Base-by-base conservation (phyloP, 2,888 invertebrate genomes). In the Eupithecia exiguata region DNA sequence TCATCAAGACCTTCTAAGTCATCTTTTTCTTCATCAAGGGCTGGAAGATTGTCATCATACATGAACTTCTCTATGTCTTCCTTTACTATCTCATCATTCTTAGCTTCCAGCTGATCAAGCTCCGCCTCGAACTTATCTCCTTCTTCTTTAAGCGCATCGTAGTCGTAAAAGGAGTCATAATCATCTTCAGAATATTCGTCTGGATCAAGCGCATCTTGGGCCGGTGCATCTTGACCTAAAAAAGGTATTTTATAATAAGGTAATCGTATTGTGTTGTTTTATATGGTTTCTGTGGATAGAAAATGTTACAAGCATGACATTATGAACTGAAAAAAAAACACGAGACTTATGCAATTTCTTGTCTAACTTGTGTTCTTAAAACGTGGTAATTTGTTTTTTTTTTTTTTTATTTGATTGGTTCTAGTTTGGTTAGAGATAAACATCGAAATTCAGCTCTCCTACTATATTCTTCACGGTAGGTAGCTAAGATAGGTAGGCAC, bases 1-100 rank as follows among this genome's bases (percentile, higher is more conserved):
- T 91, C 91, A 61, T 80, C 77, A 10, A 84, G 76, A 43, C 74
- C 76, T 25, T 81, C 79, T 6, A 78, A 38, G 35, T 76, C 77
- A 16, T 21, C 49, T 10, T 53, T 53, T 21, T 53, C 21, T 53
- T 72, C 69, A 61, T 76, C 35, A 38, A 65, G 73, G 18, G 76
- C 77, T 62, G 79, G 74, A 5, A 30, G 14, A 36, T 30, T 35
- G 63, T 74, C 74, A 21, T 78, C 71, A 30, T 79, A 71, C 70
- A 69, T 68, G 18, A 77, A 77, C 16, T 80, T 75, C 53, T 79
- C 68, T 67, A 81, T 74, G 68, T 83, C 80, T 14, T 74, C 75
- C 35, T 78, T 71, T 7, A 77, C 76, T 69, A 75, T 74, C 62
- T 79, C 73, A 21, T 77, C 79, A 18, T 0, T 76, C 71, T 69